Evolutionary conservation across 2,888 invertebrate genomes (phyloP).

Genomic region (Protula sp.): DNA sequence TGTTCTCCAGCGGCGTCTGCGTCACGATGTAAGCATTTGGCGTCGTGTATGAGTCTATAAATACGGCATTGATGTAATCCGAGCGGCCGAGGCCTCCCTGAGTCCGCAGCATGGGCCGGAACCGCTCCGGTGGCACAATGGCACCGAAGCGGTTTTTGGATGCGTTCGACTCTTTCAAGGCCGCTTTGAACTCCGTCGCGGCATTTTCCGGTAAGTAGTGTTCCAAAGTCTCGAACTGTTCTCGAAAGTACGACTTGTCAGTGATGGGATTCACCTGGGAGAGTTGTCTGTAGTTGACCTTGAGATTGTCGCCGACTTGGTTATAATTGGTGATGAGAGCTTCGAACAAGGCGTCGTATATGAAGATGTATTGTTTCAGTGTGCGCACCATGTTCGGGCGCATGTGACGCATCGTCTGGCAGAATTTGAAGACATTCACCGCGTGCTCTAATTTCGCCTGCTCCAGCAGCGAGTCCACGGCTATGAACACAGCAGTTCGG

Average conservation of each 20-base stretch:
- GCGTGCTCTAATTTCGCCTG: conserved; percentile 43
- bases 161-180: conserved; percentile 31
- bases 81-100: conserved; percentile 31
- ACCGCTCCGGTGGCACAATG: conserved; percentile 32
- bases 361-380: conserved; percentile 46
- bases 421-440: conserved; percentile 44
- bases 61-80: conserved; percentile 51
- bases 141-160: conserved; percentile 43
- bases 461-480: conserved; percentile 46
- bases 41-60: conserved; percentile 41
- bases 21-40: conserved; percentile 45
- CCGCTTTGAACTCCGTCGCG: conserved; percentile 28
- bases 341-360: conserved; percentile 50
- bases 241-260: conserved; percentile 33
- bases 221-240: conserved; percentile 43
- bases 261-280: conserved; percentile 26
- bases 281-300: conserved; percentile 30
- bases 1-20: conserved; percentile 47
- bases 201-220: conserved; percentile 29
- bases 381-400: conserved; percentile 49
- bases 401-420: conserved; percentile 35
- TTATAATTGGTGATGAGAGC: conserved; percentile 41
- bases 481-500: conserved; percentile 48
- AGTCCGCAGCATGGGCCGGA: conserved; percentile 23
- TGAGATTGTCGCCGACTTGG: conserved; percentile 34